Conservation (phyloP, 2,888 invertebrate species). For the Drosophila pseudotalamancana region DNA sequence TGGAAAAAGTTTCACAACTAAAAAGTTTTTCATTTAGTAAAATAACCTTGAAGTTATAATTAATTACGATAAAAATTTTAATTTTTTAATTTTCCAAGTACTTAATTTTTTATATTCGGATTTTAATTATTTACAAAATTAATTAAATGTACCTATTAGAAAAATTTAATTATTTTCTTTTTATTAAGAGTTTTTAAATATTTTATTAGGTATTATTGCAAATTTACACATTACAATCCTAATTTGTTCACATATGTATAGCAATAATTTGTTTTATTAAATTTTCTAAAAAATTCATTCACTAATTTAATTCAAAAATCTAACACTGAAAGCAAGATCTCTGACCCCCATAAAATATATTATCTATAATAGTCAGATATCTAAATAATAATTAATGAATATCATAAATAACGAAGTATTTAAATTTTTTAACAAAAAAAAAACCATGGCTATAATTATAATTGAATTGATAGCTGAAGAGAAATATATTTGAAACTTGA, state of each 20-base stretch:
- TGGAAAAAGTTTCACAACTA: too few relatives aligned
- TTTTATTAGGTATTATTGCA: background rate
- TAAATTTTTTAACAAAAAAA: background rate
- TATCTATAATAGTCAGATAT: background rate
- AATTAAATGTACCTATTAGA: background rate
- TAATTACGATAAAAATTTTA: too few relatives aligned
- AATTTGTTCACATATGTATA: too few relatives aligned
- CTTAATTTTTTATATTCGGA: too few relatives aligned
- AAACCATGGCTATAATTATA: slow-evolving; percentile 32
- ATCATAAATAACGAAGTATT: slow-evolving; percentile 6
- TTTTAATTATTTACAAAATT: background rate
- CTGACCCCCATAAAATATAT: background rate
- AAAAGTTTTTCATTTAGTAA: too few relatives aligned
- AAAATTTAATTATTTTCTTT: too few relatives aligned
- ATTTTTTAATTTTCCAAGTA: background rate
- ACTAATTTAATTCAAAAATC: background rate
- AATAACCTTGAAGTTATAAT: too few relatives aligned
- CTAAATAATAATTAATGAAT: slow-evolving; percentile 7
- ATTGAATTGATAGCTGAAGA: slow-evolving; percentile 11
- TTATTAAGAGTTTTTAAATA: background rate
- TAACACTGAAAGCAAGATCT: background rate
- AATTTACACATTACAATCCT: background rate
- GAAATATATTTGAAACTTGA: background rate
- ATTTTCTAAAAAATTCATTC: too few relatives aligned
- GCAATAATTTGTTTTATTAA: too few relatives aligned